Evolutionary conservation across 2,888 invertebrate species (phyloP), one percentile per base, ranked within the genome.

Genomic region (Folsomia candida): DNA sequence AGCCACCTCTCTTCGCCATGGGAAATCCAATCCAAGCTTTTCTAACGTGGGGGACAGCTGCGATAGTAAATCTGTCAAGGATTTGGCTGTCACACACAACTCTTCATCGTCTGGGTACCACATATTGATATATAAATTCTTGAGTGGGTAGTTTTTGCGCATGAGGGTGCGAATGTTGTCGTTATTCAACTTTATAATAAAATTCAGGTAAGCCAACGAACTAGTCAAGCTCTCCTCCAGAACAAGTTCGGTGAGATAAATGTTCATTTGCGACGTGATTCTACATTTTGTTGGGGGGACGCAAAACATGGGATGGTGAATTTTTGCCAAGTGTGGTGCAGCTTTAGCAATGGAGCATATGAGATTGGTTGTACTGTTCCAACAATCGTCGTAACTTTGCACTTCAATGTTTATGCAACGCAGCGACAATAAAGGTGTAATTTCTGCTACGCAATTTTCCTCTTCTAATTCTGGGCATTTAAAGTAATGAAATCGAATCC

Each of bases 251-350:
- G 54, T 65, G 3, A 65, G 20, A 28, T 51, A 65, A 22, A 54
- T 51, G 26, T 65, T 65, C 26, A 65, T 51, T 18, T 25, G 24
- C 2, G 65, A 65, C 2, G 65, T 51, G 11, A 65, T 65, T 9
- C 65, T 14, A 65, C 65, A 65, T 65, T 57, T 65, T 26, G 65
- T 26, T 6, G 65, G 51, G 4, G 65, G 65, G 26, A 54, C 18
- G 28, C 26, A 65, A 57, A 65, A 65, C 20, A 26, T 2, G 6
- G 65, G 65, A 18, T 54, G 51, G n/a, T n/a, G 25, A 27, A 65
- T 65, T 27, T 51, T 54, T 2, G 2, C 27, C 14, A 65, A 9
- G 27, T 54, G 25, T 51, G 65, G 65, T 26, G 65, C 65, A 11
- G 57, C 14, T 24, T 14, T 9, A 2, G 54, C 26, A 25, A 65